A percentile compares a stretch with the other conserved stretches of the same genome.
These are phyloP conservation scores for Synanthedon vespiformis DNA, from an alignment of 2,888 invertebrate species.

Conservation along the genomic window DNA sequence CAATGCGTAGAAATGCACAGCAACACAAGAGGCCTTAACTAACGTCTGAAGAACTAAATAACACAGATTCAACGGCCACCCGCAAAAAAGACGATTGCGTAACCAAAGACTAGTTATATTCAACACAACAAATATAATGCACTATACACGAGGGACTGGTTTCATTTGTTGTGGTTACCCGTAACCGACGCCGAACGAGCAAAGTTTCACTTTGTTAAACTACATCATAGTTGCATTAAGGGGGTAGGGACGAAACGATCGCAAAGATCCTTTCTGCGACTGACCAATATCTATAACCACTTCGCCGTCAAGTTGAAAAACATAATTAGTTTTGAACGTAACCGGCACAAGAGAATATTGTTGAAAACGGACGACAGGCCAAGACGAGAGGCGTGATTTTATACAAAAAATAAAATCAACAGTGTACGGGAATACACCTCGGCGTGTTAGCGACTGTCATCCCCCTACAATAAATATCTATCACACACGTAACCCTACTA, in stretches of 20 bases:
- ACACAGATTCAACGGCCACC: conserved; percentile 62
- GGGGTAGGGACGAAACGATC: conserved; percentile 10
- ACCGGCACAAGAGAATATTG: conserved; percentile 52
- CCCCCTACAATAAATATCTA: conserved; percentile 57
- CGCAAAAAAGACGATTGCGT: conserved; percentile 44
- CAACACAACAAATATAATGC: neutral
- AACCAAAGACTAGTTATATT: conserved; percentile 35
- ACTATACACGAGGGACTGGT: neutral
- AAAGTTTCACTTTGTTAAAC: neutral
- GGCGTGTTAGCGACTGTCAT: conserved; percentile 68
- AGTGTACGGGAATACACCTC: conserved; percentile 57
- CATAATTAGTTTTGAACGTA: conserved; percentile 59
- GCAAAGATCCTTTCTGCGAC: conserved; percentile 46
- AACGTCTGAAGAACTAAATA: conserved; percentile 62
- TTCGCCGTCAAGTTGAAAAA: conserved; percentile 49
- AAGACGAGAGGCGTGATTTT: conserved; percentile 68
- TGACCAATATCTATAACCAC: conserved; percentile 50
- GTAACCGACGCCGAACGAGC: neutral
- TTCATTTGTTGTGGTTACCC: conserved; percentile 1
- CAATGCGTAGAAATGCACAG: conserved; percentile 71
- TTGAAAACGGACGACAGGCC: conserved; percentile 65
- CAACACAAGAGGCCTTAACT: conserved; percentile 65
- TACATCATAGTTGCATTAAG: neutral
- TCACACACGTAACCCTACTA: conserved; percentile 31
- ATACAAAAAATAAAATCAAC: conserved; percentile 67